Evolutionary conservation across 1,140 invertebrate species (phyloP).

Genomic region (Ooceraea biroi): DNA sequence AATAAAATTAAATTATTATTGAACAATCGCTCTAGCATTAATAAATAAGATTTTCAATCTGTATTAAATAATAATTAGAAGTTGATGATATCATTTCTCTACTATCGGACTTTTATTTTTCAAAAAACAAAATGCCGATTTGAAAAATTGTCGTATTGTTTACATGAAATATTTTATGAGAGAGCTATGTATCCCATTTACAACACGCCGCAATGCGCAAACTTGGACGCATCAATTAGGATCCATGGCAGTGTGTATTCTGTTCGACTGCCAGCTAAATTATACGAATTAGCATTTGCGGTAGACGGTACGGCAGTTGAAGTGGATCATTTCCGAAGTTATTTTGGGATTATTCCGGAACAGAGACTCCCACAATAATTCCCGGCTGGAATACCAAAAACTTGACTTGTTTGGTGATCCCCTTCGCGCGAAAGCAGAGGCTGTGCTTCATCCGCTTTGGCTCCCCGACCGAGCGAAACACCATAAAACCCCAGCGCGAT

Average conservation of each 20-base stretch:
- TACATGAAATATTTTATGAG: background rate
- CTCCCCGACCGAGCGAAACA: background rate
- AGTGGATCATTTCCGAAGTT: conserved; percentile 11
- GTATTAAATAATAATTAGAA: background rate
- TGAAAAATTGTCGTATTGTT: background rate
- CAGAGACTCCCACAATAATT: background rate
- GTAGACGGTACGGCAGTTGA: background rate
- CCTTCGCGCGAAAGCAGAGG: background rate
- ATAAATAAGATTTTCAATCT: background rate
- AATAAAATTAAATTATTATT: background rate
- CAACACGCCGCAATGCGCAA: background rate
- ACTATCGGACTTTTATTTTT: background rate
- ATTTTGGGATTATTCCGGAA: conserved; percentile 20
- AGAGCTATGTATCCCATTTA: background rate
- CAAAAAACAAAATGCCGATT: background rate
- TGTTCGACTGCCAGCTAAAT: conserved; percentile 6
- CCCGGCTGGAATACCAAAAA: background rate
- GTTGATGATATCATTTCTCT: background rate
- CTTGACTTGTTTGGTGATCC: background rate
- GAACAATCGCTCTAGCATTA: background rate
- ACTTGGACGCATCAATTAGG: conserved; percentile 34
- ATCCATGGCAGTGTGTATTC: background rate
- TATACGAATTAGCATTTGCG: conserved; percentile 26
- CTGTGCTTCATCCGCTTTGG: background rate
- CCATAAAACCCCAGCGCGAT: background rate